A percentile compares a stretch with the other conserved stretches of the same genome.
phyloP scores from a whole-genome alignment of 2,888 invertebrate species.

The Hirtodrosophila confusa region DNA sequence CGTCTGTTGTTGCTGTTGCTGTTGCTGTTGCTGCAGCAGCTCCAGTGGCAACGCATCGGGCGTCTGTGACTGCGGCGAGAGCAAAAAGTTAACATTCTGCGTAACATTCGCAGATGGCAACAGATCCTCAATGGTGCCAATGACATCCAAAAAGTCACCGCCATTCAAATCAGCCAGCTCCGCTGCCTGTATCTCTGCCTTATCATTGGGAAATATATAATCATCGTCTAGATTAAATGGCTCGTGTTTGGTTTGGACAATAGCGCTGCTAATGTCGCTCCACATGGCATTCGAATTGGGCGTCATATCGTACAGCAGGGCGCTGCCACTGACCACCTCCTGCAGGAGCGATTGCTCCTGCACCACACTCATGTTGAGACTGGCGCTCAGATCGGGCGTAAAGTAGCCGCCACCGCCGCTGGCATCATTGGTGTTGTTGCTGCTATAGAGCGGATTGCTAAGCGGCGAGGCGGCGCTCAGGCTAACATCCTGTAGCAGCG shows the following conservation, averaged over 20 bases:
- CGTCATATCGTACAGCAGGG: slow-evolving; percentile 75
- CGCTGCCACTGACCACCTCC: slow-evolving; percentile 54
- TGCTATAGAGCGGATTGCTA: slow-evolving; percentile 65
- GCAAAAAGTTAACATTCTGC: slow-evolving; percentile 72
- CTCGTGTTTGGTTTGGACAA: slow-evolving; percentile 85
- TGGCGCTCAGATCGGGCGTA: slow-evolving; percentile 66
- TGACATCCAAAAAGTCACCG: slow-evolving; percentile 91
- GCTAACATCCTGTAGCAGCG: slow-evolving; percentile 83
- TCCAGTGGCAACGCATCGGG: slow-evolving; percentile 80
- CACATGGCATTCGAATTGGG: slow-evolving; percentile 84
- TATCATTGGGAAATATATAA: slow-evolving; percentile 95
- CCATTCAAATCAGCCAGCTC: slow-evolving; percentile 94
- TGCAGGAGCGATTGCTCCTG: slow-evolving; percentile 59
- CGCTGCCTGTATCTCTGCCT: slow-evolving; percentile 92
- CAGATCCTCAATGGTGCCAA: slow-evolving; percentile 92
- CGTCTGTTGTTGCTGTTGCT: slow-evolving; percentile 63
- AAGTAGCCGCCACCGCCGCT: slow-evolving; percentile 57
- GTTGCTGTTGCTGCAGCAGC: slow-evolving; percentile 78
- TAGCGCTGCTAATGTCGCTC: slow-evolving; percentile 83
- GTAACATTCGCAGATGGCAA: slow-evolving; percentile 65
- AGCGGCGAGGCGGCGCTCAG: slow-evolving; percentile 80
- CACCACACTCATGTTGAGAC: slow-evolving; percentile 53
- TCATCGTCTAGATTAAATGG: slow-evolving; percentile 93
- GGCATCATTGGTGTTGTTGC: slow-evolving; percentile 50
- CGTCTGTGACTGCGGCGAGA: slow-evolving; percentile 76